Percentiles rank a stretch among this genome's conserved stretches.
phyloP scores from a whole-genome alignment of 2,113 vertebrate genomes.

The Sceloporus undulatus region DNA sequence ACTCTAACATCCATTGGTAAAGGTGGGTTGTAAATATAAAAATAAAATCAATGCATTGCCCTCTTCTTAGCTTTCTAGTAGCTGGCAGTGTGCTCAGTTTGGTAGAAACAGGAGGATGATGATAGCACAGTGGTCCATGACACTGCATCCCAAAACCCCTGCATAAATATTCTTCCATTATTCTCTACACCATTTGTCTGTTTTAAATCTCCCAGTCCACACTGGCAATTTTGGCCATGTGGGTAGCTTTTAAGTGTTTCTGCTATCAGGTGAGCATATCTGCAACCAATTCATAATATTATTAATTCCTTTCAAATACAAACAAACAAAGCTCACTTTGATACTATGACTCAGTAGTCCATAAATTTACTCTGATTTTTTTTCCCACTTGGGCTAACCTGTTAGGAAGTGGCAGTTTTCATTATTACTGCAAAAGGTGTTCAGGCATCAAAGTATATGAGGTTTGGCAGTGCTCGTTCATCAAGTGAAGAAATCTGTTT shows the following conservation, averaged over 20 bases:
- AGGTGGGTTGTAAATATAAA: too few species aligned
- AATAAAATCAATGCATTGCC: too few species aligned
- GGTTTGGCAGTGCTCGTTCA: conserved; percentile 62
- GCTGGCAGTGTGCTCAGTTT: too few species aligned
- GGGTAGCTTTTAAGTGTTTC: background rate
- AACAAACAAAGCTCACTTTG: background rate
- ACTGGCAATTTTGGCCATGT: background rate
- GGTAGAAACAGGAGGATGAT: too few species aligned
- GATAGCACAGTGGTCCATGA: background rate
- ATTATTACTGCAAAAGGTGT: conserved; percentile 60
- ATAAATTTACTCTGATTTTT: conserved; percentile 59
- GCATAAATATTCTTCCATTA: background rate
- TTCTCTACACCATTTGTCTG: background rate
- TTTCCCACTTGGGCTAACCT: conserved; percentile 55
- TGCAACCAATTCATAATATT: conserved; percentile 45
- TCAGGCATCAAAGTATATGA: conserved; percentile 60
- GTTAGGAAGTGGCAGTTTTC: conserved; percentile 64
- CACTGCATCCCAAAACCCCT: background rate
- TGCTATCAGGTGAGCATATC: background rate
- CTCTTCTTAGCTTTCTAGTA: too few species aligned
- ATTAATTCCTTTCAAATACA: conserved; percentile 56
- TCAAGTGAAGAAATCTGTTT: conserved; percentile 66
- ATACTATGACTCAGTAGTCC: conserved; percentile 42
- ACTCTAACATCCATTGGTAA: too few species aligned
- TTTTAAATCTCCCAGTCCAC: background rate